These are phyloP conservation scores for Aspidiotus destructor DNA, from an alignment of 2,888 invertebrate species.

Conservation along the genomic window DNA sequence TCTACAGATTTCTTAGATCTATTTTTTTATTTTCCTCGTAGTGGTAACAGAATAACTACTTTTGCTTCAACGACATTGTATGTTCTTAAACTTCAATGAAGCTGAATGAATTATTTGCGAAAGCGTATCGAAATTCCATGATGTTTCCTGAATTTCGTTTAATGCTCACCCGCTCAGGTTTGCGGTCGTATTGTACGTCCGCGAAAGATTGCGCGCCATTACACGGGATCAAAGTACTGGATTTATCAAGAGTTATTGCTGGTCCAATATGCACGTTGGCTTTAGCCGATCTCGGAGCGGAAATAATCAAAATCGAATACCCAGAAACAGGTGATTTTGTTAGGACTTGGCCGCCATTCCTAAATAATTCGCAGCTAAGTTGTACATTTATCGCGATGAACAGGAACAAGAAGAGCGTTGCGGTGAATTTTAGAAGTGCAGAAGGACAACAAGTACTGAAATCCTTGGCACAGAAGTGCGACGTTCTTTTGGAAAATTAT, in stretches of 20 bases:
- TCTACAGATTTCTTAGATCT: no score
- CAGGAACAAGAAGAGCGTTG: conserved; percentile 88
- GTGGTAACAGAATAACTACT: no score
- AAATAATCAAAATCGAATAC: conserved; percentile 83
- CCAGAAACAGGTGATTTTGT: conserved; percentile 71
- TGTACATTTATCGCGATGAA: conserved; percentile 82
- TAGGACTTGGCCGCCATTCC: conserved; percentile 88
- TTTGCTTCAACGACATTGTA: no score
- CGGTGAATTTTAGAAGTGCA: conserved; percentile 66
- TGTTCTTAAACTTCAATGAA: no score
- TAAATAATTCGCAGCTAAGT: conserved; percentile 49
- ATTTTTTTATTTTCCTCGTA: no score
- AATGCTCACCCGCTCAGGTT: no score
- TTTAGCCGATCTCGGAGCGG: conserved; percentile 84
- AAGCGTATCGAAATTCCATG: no score
- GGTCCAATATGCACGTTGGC: conserved; percentile 94
- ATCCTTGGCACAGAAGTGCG: conserved; percentile 64
- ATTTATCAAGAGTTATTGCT: conserved; percentile 78
- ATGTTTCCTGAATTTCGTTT: no score
- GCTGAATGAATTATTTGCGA: no score
- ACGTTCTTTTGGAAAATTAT: conserved; percentile 88
- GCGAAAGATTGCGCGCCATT: conserved; percentile 45
- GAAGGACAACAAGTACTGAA: conserved; percentile 56
- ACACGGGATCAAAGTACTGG: conserved; percentile 61
- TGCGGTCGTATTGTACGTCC: no score